A percentile compares a stretch with the other conserved stretches of the same genome.
Conservation (phyloP, 2,797 vertebrate genomes). For the Echeneis naucrates region DNA sequence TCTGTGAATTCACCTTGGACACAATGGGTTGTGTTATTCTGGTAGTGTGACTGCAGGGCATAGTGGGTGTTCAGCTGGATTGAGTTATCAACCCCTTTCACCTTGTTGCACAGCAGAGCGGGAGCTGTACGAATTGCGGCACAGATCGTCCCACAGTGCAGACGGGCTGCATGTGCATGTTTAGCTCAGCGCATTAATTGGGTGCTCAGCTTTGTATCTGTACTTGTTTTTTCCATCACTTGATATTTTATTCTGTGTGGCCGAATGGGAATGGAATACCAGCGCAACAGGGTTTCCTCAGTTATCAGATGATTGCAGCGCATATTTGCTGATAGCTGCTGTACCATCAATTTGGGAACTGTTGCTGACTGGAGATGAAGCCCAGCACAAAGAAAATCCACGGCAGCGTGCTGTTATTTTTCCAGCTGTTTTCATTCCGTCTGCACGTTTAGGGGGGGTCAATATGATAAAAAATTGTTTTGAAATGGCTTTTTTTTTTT, state of each 20-base stretch:
- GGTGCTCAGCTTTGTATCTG: not conserved
- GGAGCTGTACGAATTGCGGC: conserved; percentile 50
- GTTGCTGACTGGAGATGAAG: conserved; percentile 11
- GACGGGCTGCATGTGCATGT: conserved; percentile 19
- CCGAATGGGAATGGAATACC: conserved; percentile 2
- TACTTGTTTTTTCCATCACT: not conserved
- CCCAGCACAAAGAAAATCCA: conserved; percentile 23
- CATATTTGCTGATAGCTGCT: conserved; percentile 21
- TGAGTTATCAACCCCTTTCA: conserved; percentile 62
- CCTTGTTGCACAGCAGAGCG: conserved; percentile 43
- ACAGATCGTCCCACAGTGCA: conserved; percentile 29
- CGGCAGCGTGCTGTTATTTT: conserved; percentile 28
- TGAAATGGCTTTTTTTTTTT: conserved; percentile 22
- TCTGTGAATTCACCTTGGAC: conserved; percentile 22
- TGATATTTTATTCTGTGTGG: not conserved
- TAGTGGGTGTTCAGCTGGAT: conserved; percentile 57
- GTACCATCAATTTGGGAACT: conserved; percentile 16
- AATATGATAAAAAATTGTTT: conserved; percentile 40
- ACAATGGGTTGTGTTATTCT: conserved; percentile 39
- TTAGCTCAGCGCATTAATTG: conserved; percentile 32
- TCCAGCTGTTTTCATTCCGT: conserved; percentile 33
- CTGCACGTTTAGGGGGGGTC: conserved; percentile 39
- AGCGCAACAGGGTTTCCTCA: not conserved
- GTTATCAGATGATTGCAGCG: conserved; percentile 21
- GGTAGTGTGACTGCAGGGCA: conserved; percentile 52